A percentile compares a stretch with the other conserved stretches of the same genome.
These are phyloP conservation scores for Leptinotarsa undecemlineata DNA, from an alignment of 1,140 invertebrate species.

Conservation along the genomic window DNA sequence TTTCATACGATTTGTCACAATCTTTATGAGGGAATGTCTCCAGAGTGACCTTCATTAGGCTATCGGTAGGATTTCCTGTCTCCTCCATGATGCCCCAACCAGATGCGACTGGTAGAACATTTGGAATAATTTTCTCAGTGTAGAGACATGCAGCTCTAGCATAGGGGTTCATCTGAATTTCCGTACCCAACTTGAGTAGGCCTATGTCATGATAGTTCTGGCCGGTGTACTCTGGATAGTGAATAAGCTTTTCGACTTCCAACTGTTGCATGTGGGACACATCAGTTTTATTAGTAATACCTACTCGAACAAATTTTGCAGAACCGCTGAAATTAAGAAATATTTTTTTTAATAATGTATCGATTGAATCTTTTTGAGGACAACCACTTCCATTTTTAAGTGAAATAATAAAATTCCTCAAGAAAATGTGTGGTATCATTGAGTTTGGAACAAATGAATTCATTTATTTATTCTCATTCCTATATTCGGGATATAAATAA, in stretches of 20 bases:
- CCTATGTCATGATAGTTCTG: constrained; percentile 68
- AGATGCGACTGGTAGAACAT: constrained; percentile 35
- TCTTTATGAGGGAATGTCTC: constrained; percentile 46
- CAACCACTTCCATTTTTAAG: too few species aligned
- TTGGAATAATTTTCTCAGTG: constrained; percentile 35
- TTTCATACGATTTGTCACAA: constrained; percentile 40
- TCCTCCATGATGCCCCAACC: constrained; percentile 51
- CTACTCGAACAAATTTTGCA: constrained; percentile 49
- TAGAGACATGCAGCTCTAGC: constrained; percentile 66
- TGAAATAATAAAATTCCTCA: too few species aligned
- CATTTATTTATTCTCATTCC: too few species aligned
- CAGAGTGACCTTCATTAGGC: constrained; percentile 59
- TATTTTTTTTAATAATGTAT: too few species aligned
- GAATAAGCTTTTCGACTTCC: constrained; percentile 36
- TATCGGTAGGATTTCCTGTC: constrained; percentile 52
- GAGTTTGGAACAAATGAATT: too few species aligned
- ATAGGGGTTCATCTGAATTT: constrained; percentile 54
- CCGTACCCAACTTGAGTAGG: constrained; percentile 58
- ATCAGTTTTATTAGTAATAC: constrained; percentile 55
- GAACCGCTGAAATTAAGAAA: constrained; percentile 32
- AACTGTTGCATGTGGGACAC: constrained; percentile 28
- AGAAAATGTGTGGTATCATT: too few species aligned
- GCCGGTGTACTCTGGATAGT: constrained; percentile 60
- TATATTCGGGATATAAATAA: too few species aligned
- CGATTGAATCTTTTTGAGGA: too few species aligned